Conservation (phyloP, 2,113 vertebrate genomes). For the Archilochus colubris region DNA sequence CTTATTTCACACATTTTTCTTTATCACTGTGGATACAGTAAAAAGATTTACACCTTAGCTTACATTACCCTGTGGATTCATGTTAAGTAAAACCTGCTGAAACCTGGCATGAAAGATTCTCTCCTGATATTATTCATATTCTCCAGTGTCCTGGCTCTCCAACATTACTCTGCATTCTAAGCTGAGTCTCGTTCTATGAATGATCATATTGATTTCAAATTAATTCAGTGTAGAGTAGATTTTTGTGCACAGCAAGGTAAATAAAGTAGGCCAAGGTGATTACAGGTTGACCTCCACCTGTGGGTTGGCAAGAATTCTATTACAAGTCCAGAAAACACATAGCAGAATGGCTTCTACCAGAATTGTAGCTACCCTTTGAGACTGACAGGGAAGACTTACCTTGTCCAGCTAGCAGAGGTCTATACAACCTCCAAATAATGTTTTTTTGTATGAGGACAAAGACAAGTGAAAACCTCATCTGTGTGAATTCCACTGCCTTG, state of each 20-base stretch:
- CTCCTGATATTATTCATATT: background rate
- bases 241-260: background rate
- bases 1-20: background rate
- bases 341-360: background rate
- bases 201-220: conserved; percentile 2
- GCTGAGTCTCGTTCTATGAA: background rate
- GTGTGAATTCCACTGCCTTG: background rate
- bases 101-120: background rate
- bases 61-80: background rate
- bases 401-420: background rate
- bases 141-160: background rate
- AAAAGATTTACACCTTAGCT: background rate
- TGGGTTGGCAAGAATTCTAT: background rate
- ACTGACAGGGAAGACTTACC: background rate
- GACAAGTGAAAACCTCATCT: background rate
- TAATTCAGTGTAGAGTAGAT: background rate
- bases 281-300: background rate
- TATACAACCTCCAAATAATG: background rate
- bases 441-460: background rate
- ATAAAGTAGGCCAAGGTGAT: conserved; percentile 18
- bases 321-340: background rate
- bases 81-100: background rate
- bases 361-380: background rate
- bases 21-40: background rate
- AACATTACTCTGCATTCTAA: background rate